phyloP scores from a whole-genome alignment of 2,797 vertebrate genomes.

The Orientallactaga sibirica region DNA sequence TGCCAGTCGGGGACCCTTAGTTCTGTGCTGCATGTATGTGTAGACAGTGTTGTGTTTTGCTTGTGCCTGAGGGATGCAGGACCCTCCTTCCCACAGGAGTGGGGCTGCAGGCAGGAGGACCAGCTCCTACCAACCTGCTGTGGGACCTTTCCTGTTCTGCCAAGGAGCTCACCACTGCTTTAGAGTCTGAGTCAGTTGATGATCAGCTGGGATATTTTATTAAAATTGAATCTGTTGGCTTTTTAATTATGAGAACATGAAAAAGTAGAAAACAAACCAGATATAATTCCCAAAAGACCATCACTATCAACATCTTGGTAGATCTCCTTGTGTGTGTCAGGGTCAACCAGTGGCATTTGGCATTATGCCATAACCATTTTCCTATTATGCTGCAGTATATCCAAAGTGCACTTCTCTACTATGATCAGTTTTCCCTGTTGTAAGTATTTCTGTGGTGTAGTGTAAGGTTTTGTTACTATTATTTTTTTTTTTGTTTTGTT shows the following conservation, averaged over 20 bases:
- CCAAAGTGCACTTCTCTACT: not conserved
- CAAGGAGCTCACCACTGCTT: not conserved
- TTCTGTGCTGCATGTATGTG: not conserved
- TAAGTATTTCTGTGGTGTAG: not conserved
- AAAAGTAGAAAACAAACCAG: not conserved
- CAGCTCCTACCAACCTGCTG: not conserved
- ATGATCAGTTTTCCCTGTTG: not conserved
- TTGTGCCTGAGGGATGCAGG: not conserved
- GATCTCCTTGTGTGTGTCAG: not conserved
- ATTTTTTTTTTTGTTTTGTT: not conserved
- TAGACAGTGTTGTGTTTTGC: not conserved
- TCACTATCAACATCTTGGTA: not conserved
- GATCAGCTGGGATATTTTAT: not conserved
- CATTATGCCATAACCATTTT: not conserved
- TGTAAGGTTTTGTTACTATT: not conserved
- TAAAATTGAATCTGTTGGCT: not conserved
- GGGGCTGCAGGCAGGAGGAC: not conserved
- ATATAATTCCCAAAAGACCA: not conserved
- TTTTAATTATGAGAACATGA: not conserved
- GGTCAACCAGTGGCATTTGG: not conserved
- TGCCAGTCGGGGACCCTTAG: rapidly evolving
- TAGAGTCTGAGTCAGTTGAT: not conserved
- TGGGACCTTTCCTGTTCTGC: not conserved
- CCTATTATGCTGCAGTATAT: not conserved
- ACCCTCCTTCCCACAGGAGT: not conserved